These are phyloP conservation scores for Mastacembelus armatus DNA, from an alignment of 2,797 vertebrate genomes.

Conservation along the genomic window DNA sequence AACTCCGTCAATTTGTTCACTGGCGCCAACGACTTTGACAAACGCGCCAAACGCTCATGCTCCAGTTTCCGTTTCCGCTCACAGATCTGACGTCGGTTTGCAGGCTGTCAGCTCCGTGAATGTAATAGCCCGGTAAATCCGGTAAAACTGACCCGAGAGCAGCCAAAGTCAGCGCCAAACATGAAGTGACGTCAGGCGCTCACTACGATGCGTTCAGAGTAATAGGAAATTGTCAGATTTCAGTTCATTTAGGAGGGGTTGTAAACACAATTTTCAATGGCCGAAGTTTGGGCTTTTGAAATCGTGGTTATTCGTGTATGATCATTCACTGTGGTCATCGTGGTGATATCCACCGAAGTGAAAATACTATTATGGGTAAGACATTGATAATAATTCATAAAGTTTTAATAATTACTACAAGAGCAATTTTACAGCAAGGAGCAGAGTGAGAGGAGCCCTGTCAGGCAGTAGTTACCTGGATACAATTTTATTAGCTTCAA, in stretches of 20 bases:
- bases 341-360: too few relatives aligned
- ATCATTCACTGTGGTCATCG: too few relatives aligned
- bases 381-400: background rate
- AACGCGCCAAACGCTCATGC: constrained; percentile 48
- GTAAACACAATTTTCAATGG: background rate
- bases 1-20: background rate
- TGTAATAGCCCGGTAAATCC: accelerated
- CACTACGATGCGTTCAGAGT: background rate
- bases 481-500: background rate
- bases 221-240: background rate
- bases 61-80: constrained; percentile 66
- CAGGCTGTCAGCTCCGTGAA: accelerated
- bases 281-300: too few relatives aligned
- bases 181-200: constrained; percentile 37
- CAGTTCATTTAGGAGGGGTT: background rate
- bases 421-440: too few relatives aligned
- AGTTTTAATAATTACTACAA: too few relatives aligned
- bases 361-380: background rate
- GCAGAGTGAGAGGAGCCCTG: too few relatives aligned
- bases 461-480: too few relatives aligned
- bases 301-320: too few relatives aligned
- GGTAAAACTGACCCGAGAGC: constrained; percentile 53
- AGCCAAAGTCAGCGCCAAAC: constrained; percentile 43
- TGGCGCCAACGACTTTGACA: constrained; percentile 67
- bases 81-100: constrained; percentile 52